Evolutionary conservation across 1,140 invertebrate species (phyloP).

Genomic region (Drosophila pseudoobscura): DNA sequence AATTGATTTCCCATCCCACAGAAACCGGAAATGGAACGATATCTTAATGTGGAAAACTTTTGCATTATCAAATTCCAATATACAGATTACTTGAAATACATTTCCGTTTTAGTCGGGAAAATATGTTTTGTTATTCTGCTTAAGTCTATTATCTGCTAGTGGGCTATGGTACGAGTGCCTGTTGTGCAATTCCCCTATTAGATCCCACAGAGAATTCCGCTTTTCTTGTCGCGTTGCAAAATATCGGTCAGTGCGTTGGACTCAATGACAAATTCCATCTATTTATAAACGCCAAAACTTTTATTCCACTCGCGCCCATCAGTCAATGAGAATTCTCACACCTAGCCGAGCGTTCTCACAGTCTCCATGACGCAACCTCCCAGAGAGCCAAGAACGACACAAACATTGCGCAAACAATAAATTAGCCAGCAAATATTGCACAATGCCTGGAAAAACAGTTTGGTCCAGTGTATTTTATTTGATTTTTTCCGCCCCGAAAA

Average conservation of each 20-base stretch:
- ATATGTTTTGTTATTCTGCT: no score
- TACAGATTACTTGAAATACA: no score
- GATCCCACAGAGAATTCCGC: slow-evolving; percentile 12
- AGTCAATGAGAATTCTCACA: slow-evolving; percentile 53
- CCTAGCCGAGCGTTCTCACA: slow-evolving; percentile 41
- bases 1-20: no score
- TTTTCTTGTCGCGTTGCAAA: slow-evolving; percentile 15
- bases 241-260: slow-evolving; percentile 56
- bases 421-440: slow-evolving; percentile 65
- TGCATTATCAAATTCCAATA: no score
- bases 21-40: no score
- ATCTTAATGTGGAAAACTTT: no score
- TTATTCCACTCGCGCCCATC: slow-evolving; percentile 36
- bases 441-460: slow-evolving; percentile 60
- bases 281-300: slow-evolving; percentile 61
- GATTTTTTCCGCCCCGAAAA: slow-evolving; percentile 36
- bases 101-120: no score
- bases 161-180: no score
- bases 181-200: not conserved
- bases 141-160: no score
- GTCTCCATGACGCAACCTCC: slow-evolving; percentile 63
- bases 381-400: slow-evolving; percentile 31
- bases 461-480: slow-evolving; percentile 48
- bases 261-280: slow-evolving; percentile 58
- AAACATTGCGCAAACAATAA: slow-evolving; percentile 73